phyloP scores from a whole-genome alignment of 2,113 vertebrate species.

The Hippocampus zosterae region DNA sequence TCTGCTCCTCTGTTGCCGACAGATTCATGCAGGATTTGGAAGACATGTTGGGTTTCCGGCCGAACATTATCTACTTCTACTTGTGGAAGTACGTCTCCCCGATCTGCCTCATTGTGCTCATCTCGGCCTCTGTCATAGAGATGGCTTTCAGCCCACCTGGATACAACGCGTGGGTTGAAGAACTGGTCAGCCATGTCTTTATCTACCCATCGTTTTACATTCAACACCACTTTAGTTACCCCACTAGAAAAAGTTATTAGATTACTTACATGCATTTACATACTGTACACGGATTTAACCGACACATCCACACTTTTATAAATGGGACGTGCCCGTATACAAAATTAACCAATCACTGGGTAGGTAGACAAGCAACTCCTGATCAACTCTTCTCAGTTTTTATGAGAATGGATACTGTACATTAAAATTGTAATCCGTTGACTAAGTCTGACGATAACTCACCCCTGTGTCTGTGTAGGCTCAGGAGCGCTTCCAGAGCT shows the following conservation, averaged over 20 bases:
- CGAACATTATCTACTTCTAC: conserved; percentile 88
- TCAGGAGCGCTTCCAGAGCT: conserved; percentile 86
- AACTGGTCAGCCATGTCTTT: conserved; percentile 80
- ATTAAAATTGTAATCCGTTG: background rate
- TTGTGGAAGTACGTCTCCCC: conserved; percentile 97
- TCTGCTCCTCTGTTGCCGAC: conserved; percentile 17
- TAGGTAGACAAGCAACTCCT: background rate
- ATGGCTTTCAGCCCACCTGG: conserved; percentile 88
- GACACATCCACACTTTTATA: no score
- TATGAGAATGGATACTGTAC: background rate
- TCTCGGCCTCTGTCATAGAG: conserved; percentile 86
- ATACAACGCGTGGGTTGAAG: conserved; percentile 92
- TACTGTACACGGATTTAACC: no score
- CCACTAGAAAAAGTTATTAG: background rate
- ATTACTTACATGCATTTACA: no score
- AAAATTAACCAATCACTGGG: background rate
- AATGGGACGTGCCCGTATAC: no score
- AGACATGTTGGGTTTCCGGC: conserved; percentile 94
- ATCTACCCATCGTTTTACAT: background rate
- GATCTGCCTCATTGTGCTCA: conserved; percentile 87
- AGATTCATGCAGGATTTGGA: conserved; percentile 99
- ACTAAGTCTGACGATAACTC: background rate
- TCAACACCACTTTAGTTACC: background rate
- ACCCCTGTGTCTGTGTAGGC: conserved; percentile 70
- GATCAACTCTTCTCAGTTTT: no score